Evolutionary conservation across 2,797 vertebrate genomes (phyloP).

Genomic region (Chlorospingus flavigularis): DNA sequence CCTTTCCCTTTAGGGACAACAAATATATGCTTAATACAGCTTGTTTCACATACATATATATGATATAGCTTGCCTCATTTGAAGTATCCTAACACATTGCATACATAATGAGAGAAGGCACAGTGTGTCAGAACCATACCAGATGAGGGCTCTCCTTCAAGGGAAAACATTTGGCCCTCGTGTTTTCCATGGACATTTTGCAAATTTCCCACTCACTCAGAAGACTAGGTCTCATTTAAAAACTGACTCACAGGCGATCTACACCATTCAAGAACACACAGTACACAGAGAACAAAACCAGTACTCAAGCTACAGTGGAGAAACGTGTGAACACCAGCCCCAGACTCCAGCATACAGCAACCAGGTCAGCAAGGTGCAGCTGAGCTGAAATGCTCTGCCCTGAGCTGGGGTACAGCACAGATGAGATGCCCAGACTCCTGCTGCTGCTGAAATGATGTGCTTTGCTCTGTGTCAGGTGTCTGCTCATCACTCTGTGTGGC

Average conservation of each 20-base stretch:
- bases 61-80: neutral
- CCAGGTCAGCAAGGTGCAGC: neutral
- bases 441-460: neutral
- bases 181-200: neutral
- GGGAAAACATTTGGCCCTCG: neutral
- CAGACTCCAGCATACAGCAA: neutral
- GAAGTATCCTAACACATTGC: neutral
- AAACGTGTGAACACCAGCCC: neutral
- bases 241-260: neutral
- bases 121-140: neutral
- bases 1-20: neutral
- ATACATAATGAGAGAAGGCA: neutral
- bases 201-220: neutral
- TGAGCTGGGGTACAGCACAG: neutral
- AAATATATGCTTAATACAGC: neutral
- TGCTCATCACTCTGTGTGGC: fast-evolving
- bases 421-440: neutral
- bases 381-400: neutral
- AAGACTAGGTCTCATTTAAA: neutral
- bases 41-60: neutral
- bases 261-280: neutral
- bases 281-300: neutral
- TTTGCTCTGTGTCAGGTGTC: neutral
- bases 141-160: neutral
- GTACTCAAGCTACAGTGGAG: fast-evolving